Evolutionary conservation across 2,113 vertebrate species (phyloP), one percentile per base, ranked within the genome.

Genomic region (Oenanthe melanoleuca): DNA sequence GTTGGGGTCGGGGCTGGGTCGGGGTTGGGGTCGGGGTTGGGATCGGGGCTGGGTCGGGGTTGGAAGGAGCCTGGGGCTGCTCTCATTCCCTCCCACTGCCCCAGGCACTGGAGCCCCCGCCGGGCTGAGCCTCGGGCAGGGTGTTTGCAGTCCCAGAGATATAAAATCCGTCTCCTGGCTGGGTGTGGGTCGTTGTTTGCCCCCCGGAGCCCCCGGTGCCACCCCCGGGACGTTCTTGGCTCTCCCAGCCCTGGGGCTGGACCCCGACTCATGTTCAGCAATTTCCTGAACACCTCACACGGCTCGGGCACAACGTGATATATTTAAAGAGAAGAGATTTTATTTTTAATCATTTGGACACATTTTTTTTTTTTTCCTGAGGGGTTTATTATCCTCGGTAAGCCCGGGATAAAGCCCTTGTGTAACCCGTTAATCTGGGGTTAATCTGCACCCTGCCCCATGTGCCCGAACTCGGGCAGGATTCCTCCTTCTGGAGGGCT

Each of bases 141-240:
- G 38, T 11, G 38, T 40, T 40, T 8, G 38, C 38, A 12, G 38
- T 12, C 38, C 38, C 38, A 40, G 38, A 12, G 44, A 37, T 49
- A 6, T 1, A 9, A 5, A 22, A 8, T 1, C 3, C 47, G 24
- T 24, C 23, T 2, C 6, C 16, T 28, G 28, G 9, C 3, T 0
- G 17, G 42, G 11, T 13, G 12, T 21, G 64, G 44, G 16, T 1
- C 3, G 6, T 14, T 42, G 6, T 26, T 19, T 42, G 60, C 4
- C 8, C 26, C 0, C 53, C 16, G 53, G 4, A 19, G 5, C 0
- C 1, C 4, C 0, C 1, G 1, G 55, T 4, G 31, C 50, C 5
- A 2, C 7, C 70, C 50, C 34, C 5, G 49, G 64, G 50, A 20
- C 7, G 18, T 0, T 4, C 24, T 50, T 9, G 49, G 55, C n/a